These are phyloP conservation scores for Catocala nupta DNA, from an alignment of 2,888 invertebrate species.

Conservation along the genomic window DNA sequence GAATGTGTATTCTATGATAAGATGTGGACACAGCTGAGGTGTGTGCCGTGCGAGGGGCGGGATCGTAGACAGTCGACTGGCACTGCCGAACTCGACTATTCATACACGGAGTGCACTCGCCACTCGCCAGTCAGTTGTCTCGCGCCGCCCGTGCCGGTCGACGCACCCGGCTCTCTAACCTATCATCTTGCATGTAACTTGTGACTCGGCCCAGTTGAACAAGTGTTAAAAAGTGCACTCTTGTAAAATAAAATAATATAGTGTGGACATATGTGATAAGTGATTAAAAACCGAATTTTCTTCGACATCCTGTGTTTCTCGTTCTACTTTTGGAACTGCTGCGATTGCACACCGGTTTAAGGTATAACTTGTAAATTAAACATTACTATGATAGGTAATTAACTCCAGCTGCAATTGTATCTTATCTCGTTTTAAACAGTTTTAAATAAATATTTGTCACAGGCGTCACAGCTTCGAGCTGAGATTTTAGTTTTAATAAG, in stretches of 20 bases:
- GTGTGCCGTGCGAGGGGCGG: slow-evolving; percentile 45
- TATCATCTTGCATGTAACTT: slow-evolving; percentile 32
- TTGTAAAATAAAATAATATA: slow-evolving; percentile 20
- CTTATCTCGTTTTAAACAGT: slow-evolving; percentile 36
- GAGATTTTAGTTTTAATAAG: not conserved
- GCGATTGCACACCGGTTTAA: slow-evolving; percentile 52
- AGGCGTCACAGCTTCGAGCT: not conserved
- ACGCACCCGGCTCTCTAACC: slow-evolving; percentile 47
- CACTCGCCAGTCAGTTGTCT: slow-evolving; percentile 66
- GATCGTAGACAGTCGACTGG: slow-evolving; percentile 17
- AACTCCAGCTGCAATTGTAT: slow-evolving; percentile 42
- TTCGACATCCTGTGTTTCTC: slow-evolving; percentile 33
- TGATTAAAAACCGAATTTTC: slow-evolving; percentile 42
- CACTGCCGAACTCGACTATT: slow-evolving; percentile 20
- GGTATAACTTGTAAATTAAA: slow-evolving; percentile 53
- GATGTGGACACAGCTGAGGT: slow-evolving; percentile 50
- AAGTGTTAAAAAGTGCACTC: slow-evolving; percentile 56
- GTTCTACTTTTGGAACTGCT: slow-evolving; percentile 41
- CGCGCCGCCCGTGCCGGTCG: slow-evolving; percentile 66
- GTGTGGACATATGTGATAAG: slow-evolving; percentile 52
- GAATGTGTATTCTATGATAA: slow-evolving; percentile 44
- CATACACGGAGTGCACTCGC: slow-evolving; percentile 25
- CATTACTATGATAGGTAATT: slow-evolving; percentile 42
- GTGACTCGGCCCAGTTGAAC: slow-evolving; percentile 33
- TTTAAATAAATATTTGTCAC: not conserved